phyloP scores from a whole-genome alignment of 2,888 invertebrate species.

The Hypsopygia costalis region DNA sequence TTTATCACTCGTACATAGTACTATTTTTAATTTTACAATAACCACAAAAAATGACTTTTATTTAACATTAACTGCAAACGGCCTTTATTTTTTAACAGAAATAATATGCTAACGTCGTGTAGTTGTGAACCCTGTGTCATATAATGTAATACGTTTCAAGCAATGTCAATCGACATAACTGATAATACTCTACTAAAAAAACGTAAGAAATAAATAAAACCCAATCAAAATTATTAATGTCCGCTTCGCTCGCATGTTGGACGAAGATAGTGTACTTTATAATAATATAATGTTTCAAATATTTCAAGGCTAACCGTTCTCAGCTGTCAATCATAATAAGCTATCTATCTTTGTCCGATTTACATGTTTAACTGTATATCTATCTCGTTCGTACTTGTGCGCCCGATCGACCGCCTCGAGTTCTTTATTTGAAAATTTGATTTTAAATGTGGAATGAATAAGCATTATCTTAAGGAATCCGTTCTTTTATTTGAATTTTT shows the following conservation, averaged over 20 bases:
- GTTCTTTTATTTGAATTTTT: constrained; percentile 77
- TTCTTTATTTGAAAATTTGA: constrained; percentile 79
- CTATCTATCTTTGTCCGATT: constrained; percentile 65
- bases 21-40: no score
- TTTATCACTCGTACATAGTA: no score
- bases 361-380: constrained; percentile 42
- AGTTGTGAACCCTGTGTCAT: no score
- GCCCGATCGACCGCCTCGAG: constrained; percentile 68
- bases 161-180: no score
- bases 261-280: constrained; percentile 78
- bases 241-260: constrained; percentile 59
- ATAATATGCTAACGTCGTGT: no score
- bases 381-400: constrained; percentile 51
- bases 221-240: constrained; percentile 35
- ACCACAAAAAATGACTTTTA: no score
- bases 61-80: no score
- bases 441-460: constrained; percentile 81
- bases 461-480: constrained; percentile 78
- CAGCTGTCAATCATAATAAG: constrained; percentile 81
- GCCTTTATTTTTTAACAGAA: no score
- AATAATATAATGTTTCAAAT: constrained; percentile 81
- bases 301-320: constrained; percentile 81
- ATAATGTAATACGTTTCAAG: no score
- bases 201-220: constrained; percentile 17
- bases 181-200: no score